Evolutionary conservation across 2,888 invertebrate genomes (phyloP), one percentile per base, ranked within the genome.

Genomic region (Pterostichus niger): DNA sequence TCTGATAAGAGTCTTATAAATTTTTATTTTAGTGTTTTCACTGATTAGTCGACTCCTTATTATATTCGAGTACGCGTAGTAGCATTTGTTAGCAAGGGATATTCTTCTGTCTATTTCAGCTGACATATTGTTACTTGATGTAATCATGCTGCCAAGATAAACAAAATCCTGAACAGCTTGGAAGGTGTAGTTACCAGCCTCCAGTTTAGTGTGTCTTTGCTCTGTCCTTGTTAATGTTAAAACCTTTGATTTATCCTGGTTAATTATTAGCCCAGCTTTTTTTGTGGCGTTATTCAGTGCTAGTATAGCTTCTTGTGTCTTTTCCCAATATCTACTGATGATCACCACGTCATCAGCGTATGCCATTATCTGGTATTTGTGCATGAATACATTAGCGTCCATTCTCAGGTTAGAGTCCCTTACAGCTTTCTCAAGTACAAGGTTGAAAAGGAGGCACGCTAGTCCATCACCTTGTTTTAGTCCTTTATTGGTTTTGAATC

Each of bases 391-490:
- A n/a, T n/a, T 35, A 13, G 24, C 68, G 9, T 68, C 44, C 9
- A 17, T 33, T 9, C 24, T 35, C 3, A 68, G 11, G 9, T 68
- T 7, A 5, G 68, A 11, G 35, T 68, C 68, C 15, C 68, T 68
- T n/a, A 68, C 11, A 13, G 6, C 68, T 13, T 68, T 68, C 15
- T 68, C 68, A n/a, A 68, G 7, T 68, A 40, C 33, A 6, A 68
- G 7, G 15, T 68, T 68, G 15, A 68, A 35, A 6, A 68, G 44
- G 6, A 68, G 13, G 24, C 31, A 31, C 6, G 68, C 68, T n/a
- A 68, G 33, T 5, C n/a, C 68, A 15, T 68, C 68, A 7, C 68
- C 68, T 33, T 68, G 68, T n/a, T 40, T 68, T 4, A 68, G 4
- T 4, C 68, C 68, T 11, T 31, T 68, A n/a, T 68, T 68, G 13